Evolutionary conservation across 2,797 vertebrate species (phyloP).

Genomic region (Vespertilio murinus): DNA sequence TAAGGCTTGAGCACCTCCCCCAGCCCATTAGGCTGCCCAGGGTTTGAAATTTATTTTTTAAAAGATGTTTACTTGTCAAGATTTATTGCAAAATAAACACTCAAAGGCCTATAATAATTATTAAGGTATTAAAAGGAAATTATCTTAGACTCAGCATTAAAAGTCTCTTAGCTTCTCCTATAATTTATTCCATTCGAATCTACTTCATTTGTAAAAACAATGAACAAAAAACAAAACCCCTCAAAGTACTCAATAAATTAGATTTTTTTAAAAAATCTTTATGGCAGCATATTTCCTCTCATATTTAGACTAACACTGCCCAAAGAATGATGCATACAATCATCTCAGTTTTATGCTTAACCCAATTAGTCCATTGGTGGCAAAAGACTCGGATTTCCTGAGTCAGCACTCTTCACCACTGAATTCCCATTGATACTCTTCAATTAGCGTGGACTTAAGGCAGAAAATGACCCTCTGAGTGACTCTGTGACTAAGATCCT

Average conservation of each 20-base stretch:
- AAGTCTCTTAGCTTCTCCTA: not conserved
- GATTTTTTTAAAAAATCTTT: not conserved
- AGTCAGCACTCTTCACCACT: constrained; percentile 10
- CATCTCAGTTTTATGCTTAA: constrained; percentile 15
- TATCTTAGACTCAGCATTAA: not conserved
- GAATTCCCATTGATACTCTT: not conserved
- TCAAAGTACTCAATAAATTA: not conserved
- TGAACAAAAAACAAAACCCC: not conserved
- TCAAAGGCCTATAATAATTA: constrained; percentile 21
- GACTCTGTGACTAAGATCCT: not conserved
- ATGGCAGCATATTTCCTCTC: not conserved
- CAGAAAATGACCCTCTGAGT: constrained; percentile 43
- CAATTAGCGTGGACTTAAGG: not conserved
- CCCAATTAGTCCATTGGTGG: not conserved
- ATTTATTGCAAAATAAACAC: constrained; percentile 42
- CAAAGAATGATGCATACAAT: not conserved
- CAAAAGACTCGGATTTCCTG: not conserved
- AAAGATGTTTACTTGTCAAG: constrained; percentile 50
- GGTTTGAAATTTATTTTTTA: constrained; percentile 27
- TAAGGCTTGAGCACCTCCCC: constrained; percentile 7
- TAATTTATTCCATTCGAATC: not conserved
- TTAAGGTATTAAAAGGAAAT: not conserved
- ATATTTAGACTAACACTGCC: constrained; percentile 34
- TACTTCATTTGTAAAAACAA: constrained; percentile 34
- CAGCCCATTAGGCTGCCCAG: not conserved